Conservation (phyloP, 2,888 invertebrate genomes). For the Oscheius sp. region DNA sequence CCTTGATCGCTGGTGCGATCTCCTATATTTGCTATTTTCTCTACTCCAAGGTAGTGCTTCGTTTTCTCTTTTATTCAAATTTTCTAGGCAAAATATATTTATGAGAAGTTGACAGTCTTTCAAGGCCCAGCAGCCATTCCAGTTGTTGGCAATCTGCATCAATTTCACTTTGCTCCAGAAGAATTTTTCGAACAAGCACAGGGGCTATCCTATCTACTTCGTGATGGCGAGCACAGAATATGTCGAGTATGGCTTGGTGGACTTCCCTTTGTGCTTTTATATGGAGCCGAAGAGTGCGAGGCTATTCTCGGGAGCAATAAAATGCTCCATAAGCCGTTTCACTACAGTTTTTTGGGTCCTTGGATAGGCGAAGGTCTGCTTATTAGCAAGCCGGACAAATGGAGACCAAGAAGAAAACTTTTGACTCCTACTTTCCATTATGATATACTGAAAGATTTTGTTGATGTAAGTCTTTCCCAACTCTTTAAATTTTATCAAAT, state of each 20-base stretch:
- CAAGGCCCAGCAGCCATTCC: conserved; percentile 69
- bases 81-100: conserved; percentile 45
- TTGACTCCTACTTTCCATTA: conserved; percentile 77
- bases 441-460: conserved; percentile 76
- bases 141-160: conserved; percentile 68
- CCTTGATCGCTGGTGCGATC: conserved; percentile 44
- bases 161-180: conserved; percentile 69
- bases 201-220: conserved; percentile 69
- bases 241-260: conserved; percentile 68
- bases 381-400: conserved; percentile 74
- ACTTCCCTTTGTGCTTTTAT: conserved; percentile 70
- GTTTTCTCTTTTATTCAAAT: conserved; percentile 1
- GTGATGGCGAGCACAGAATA: conserved; percentile 60
- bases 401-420: conserved; percentile 74
- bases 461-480: conserved; percentile 58
- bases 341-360: conserved; percentile 76
- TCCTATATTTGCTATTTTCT: conserved; percentile 46
- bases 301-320: conserved; percentile 73
- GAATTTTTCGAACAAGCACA: conserved; percentile 73
- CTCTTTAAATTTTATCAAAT: background rate
- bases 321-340: conserved; percentile 74
- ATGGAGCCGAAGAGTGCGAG: conserved; percentile 72
- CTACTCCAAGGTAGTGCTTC: conserved; percentile 39
- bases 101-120: conserved; percentile 55
- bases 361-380: conserved; percentile 78